phyloP scores from a whole-genome alignment of 2,888 invertebrate species.

The Eremobia ochroleuca region DNA sequence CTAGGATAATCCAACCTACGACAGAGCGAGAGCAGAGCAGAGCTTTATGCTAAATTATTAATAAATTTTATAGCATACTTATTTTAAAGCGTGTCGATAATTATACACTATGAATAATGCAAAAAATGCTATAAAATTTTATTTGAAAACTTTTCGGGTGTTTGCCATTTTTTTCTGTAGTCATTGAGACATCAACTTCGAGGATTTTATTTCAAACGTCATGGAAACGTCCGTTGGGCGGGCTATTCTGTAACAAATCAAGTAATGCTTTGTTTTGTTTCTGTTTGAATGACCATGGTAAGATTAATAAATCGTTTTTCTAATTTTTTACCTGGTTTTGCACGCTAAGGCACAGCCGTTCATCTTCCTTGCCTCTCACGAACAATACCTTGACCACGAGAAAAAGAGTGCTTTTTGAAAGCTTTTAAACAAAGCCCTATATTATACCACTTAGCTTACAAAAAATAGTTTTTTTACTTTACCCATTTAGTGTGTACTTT shows the following conservation, averaged over 20 bases:
- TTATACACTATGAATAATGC: conserved; percentile 56
- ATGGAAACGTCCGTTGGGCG: conserved; percentile 36
- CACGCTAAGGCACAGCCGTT: not conserved
- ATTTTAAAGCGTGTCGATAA: conserved; percentile 59
- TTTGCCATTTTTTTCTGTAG: conserved; percentile 38
- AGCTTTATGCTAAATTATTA: conserved; percentile 56
- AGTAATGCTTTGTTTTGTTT: conserved; percentile 42
- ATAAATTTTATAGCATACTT: conserved; percentile 55
- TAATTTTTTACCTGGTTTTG: not conserved
- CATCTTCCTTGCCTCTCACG: not conserved
- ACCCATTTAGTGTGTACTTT: conserved; percentile 50
- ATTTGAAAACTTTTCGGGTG: conserved; percentile 33
- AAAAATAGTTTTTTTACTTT: conserved; percentile 37
- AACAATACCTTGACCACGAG: not conserved
- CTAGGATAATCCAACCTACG: conserved; percentile 43
- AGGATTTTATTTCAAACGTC: conserved; percentile 37
- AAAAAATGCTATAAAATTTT: conserved; percentile 55
- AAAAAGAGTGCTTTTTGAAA: not conserved
- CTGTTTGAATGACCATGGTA: not conserved
- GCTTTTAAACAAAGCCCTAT: conserved; percentile 9
- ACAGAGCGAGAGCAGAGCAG: conserved; percentile 32
- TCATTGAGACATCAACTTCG: conserved; percentile 39
- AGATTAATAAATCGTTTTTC: not conserved
- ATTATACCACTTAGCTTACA: conserved; percentile 34
- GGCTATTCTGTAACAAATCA: conserved; percentile 47